Percentiles rank a stretch among this genome's conserved stretches.
Conservation (phyloP, 2,797 vertebrate species). For the Brotula barbata region DNA sequence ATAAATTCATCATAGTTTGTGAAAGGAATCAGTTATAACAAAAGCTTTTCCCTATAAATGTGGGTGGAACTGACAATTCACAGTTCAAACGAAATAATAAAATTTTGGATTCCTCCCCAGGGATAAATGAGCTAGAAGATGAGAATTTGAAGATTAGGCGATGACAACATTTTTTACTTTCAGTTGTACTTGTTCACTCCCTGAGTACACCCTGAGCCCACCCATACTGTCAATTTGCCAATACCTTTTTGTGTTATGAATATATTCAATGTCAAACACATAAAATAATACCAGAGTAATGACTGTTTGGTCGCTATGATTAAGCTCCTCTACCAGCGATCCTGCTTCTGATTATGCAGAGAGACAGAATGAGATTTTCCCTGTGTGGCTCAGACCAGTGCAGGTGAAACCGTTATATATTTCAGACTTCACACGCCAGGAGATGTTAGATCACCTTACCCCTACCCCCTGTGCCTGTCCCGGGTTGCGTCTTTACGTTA, state of each 20-base stretch:
- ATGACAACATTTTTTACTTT: background rate
- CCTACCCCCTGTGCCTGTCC: constrained; percentile 29
- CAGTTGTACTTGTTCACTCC: background rate
- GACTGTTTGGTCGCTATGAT: constrained; percentile 42
- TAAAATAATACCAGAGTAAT: constrained; percentile 57
- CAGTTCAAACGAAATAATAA: no score
- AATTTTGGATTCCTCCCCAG: constrained; percentile 11
- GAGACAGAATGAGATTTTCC: constrained; percentile 57
- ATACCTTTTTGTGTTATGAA: constrained; percentile 13
- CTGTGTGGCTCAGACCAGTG: constrained; percentile 29
- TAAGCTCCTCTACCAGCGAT: constrained; percentile 36
- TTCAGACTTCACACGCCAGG: constrained; percentile 49
- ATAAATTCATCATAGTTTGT: constrained; percentile 62
- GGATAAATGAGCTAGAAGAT: constrained; percentile 8
- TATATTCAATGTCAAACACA: constrained; percentile 9
- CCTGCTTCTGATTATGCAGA: constrained; percentile 59
- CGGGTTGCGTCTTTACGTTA: constrained; percentile 53
- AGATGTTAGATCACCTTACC: constrained; percentile 62
- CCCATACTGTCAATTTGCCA: background rate
- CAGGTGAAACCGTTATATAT: constrained; percentile 68
- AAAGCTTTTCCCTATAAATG: constrained; percentile 29
- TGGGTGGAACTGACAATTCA: constrained; percentile 43
- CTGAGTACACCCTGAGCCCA: constrained; percentile 10
- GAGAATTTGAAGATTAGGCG: no score
- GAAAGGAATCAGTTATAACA: constrained; percentile 50